Percentiles rank a stretch among this genome's conserved stretches.
Evolutionary conservation across 2,888 invertebrate genomes (phyloP).

Genomic region (Anaspis maculata): DNA sequence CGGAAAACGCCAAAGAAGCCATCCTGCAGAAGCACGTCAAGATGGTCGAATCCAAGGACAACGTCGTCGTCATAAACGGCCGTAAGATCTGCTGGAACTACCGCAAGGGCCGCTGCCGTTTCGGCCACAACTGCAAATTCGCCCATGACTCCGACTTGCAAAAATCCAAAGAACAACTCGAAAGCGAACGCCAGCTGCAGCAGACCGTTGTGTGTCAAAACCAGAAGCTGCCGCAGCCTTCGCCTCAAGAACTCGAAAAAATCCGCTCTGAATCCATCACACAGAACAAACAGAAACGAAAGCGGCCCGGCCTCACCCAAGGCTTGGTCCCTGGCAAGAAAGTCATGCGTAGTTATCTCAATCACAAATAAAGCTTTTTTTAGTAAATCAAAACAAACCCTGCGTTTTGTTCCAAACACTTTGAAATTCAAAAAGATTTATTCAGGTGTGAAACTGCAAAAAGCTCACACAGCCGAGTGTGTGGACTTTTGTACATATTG

Average conservation of each 20-base stretch:
- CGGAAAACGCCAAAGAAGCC: slow-evolving; percentile 77
- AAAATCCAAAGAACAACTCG: slow-evolving; percentile 51
- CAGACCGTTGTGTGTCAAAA: slow-evolving; percentile 23
- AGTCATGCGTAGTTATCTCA: slow-evolving; percentile 70
- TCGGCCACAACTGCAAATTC: slow-evolving; percentile 86
- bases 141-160: slow-evolving; percentile 84
- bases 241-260: slow-evolving; percentile 19
- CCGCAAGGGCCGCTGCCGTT: slow-evolving; percentile 77
- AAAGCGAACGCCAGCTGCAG: slow-evolving; percentile 46
- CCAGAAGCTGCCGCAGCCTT: slow-evolving; percentile 16
- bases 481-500: too few relatives aligned
- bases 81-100: slow-evolving; percentile 91
- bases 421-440: too few relatives aligned
- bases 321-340: slow-evolving; percentile 75
- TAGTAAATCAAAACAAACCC: too few relatives aligned
- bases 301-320: slow-evolving; percentile 67
- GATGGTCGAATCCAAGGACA: slow-evolving; percentile 70
- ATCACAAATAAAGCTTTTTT: too few relatives aligned
- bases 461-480: too few relatives aligned
- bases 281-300: slow-evolving; percentile 41
- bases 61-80: slow-evolving; percentile 69
- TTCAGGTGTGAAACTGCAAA: too few relatives aligned
- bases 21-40: slow-evolving; percentile 83
- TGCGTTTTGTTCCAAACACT: too few relatives aligned
- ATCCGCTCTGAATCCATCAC: slow-evolving; percentile 20